A percentile compares a stretch with the other conserved stretches of the same genome.
Evolutionary conservation across 2,797 vertebrate species (phyloP).

Genomic region (Buphagus erythrorhynchus): DNA sequence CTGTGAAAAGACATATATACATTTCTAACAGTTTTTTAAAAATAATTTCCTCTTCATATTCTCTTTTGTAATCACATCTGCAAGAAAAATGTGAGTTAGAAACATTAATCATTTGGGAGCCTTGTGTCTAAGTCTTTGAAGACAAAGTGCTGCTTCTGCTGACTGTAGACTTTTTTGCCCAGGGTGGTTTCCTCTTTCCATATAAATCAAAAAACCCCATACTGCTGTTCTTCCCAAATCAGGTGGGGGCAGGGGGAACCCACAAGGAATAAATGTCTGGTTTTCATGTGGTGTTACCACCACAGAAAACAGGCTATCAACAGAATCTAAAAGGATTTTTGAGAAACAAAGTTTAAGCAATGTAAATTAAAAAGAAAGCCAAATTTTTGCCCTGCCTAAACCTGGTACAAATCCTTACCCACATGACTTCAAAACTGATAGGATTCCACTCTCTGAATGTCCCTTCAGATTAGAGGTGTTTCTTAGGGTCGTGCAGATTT

Average conservation of each 20-base stretch:
- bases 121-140: constrained; percentile 52
- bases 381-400: not conserved
- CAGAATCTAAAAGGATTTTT: not conserved
- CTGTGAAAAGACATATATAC: not conserved
- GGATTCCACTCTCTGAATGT: not conserved
- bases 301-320: not conserved
- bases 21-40: not conserved
- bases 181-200: constrained; percentile 47
- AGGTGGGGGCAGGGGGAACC: not conserved
- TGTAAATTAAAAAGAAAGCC: not conserved
- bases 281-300: not conserved
- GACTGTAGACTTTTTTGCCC: constrained; percentile 44
- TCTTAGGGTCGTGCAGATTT: not conserved
- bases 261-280: not conserved
- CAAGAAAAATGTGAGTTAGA: constrained; percentile 32
- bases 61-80: constrained; percentile 48
- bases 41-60: not conserved
- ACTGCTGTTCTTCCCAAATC: constrained; percentile 3
- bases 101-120: constrained; percentile 49
- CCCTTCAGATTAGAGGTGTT: not conserved
- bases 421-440: not conserved
- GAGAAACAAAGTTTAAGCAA: not conserved
- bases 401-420: not conserved
- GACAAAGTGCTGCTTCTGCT: constrained; percentile 52
- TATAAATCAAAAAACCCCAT: constrained; percentile 1